Evolutionary conservation across 64 coral and sea anemone genomes (phyloP).

Genomic region (Cladopsammia gracilis): DNA sequence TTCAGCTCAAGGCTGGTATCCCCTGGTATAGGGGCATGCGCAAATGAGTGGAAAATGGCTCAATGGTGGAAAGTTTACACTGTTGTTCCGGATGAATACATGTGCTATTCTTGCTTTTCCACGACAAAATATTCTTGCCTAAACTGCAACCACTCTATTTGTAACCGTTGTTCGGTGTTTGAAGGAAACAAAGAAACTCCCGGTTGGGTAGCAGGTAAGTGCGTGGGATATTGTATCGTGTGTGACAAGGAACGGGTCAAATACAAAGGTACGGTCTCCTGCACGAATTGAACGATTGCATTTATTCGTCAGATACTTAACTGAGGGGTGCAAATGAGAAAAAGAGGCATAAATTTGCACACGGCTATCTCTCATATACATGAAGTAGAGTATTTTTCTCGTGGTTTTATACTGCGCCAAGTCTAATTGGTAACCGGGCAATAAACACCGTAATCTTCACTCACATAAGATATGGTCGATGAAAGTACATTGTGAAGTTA

Average conservation of each 20-base stretch:
- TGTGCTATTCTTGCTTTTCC: conserved; percentile 26
- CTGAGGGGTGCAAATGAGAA: too few relatives aligned
- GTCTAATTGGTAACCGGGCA: too few relatives aligned
- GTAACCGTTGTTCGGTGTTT: conserved; percentile 11
- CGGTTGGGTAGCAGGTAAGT: conserved; percentile 12
- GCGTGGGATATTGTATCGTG: conserved; percentile 18
- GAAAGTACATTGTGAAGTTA: too few relatives aligned
- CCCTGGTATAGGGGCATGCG: background rate
- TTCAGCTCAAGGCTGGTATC: background rate
- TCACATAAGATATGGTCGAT: too few relatives aligned
- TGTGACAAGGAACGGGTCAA: background rate
- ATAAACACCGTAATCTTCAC: too few relatives aligned
- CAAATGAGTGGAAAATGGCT: background rate
- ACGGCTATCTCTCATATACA: too few relatives aligned
- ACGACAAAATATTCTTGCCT: conserved; percentile 28
- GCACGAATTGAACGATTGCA: too few relatives aligned
- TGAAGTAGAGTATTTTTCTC: too few relatives aligned
- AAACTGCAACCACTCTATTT: conserved; percentile 1
- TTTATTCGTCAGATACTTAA: too few relatives aligned
- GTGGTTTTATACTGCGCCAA: too few relatives aligned
- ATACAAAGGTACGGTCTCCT: too few relatives aligned
- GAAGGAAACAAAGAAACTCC: conserved; percentile 10
- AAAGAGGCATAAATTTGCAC: too few relatives aligned
- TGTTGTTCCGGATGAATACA: conserved; percentile 1
- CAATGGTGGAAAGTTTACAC: background rate